Percentiles rank a stretch among this genome's conserved stretches.
Conservation (phyloP, 1,140 invertebrate genomes). For the Olivierus martensii region DNA sequence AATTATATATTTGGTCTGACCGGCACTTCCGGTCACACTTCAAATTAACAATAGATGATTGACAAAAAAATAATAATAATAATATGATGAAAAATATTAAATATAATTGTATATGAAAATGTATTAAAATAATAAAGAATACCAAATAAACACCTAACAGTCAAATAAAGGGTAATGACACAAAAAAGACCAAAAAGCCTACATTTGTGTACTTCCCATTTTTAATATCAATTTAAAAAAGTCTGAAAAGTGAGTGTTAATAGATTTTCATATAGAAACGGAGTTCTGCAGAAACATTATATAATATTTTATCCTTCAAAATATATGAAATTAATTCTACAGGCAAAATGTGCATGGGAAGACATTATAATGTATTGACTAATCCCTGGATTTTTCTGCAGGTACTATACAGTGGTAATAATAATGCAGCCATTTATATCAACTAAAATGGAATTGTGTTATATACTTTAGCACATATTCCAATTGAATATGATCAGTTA, state of each 20-base stretch:
- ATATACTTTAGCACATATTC: too few relatives aligned
- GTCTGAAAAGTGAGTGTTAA: constrained; percentile 15
- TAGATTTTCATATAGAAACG: constrained; percentile 13
- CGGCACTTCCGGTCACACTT: constrained; percentile 13
- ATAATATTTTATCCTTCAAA: neutral
- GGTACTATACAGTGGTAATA: too few relatives aligned
- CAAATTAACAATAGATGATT: constrained; percentile 3
- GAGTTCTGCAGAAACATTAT: constrained; percentile 1
- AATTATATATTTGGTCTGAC: constrained; percentile 3
- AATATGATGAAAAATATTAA: constrained; percentile 25
- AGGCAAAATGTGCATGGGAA: neutral
- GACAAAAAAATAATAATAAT: constrained; percentile 19
- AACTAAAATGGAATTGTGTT: too few relatives aligned
- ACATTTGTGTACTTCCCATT: neutral
- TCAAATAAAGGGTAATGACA: neutral
- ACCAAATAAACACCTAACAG: constrained; percentile 17
- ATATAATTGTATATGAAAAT: constrained; percentile 30
- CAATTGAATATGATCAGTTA: too few relatives aligned
- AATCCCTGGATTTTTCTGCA: too few relatives aligned
- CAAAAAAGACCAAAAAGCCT: neutral
- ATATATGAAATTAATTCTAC: neutral
- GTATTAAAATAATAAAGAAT: constrained; percentile 28
- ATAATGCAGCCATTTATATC: too few relatives aligned
- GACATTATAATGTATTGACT: too few relatives aligned
- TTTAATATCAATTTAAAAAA: constrained; percentile 1